Evolutionary conservation across 2,888 invertebrate genomes (phyloP), one percentile per base, ranked within the genome.

Genomic region (Torymus aiolomorphi): DNA sequence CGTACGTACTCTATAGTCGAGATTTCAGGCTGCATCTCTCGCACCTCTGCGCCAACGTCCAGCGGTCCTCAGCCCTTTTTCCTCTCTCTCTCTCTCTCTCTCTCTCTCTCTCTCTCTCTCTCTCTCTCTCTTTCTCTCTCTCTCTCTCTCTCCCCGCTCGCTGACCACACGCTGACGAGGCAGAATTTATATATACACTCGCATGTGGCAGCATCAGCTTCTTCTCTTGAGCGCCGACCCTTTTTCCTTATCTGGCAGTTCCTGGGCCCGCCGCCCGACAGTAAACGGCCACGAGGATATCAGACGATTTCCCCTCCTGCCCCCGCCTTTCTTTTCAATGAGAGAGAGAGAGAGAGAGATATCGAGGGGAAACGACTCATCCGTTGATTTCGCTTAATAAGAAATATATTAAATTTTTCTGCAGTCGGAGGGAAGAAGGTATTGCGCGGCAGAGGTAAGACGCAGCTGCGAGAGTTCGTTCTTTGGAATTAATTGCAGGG

Each of bases 241-340:
- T 74, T 74, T 73, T 65, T 74, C 74, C 74, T 74, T 74, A 73
- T 31, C 69, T 42, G 42, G 56, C 69, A 69, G 18, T 56, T 57
- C 18, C 13, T 56, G 4, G 16, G 8, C 62, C 24, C 31, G 14
- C 24, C 51, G 16, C 16, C 1, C 3, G 51, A 31, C 2, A 31
- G 31, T 3, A 3, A 31, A 31, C 31, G 31, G 8, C 31, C 8
- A 31, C 8, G 8, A 3, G 31, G 8, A 31, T 54, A 74, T 74
- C 65, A 14, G 31, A 56, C 57, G 56, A 11, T 16, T 24, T 52
- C 20, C 16, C 52, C 65, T 56, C 51, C 24, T 49, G 3, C 16
- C n/a, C 12, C 14, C 11, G 16, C 1, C 51, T 51, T 13, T 42
- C 4, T 73, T 63, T 62, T 73, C 72, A 73, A 63, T 73, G 63